Evolutionary conservation across 2,113 vertebrate genomes (phyloP), one percentile per base, ranked within the genome.

Genomic region (Pitta sordida): DNA sequence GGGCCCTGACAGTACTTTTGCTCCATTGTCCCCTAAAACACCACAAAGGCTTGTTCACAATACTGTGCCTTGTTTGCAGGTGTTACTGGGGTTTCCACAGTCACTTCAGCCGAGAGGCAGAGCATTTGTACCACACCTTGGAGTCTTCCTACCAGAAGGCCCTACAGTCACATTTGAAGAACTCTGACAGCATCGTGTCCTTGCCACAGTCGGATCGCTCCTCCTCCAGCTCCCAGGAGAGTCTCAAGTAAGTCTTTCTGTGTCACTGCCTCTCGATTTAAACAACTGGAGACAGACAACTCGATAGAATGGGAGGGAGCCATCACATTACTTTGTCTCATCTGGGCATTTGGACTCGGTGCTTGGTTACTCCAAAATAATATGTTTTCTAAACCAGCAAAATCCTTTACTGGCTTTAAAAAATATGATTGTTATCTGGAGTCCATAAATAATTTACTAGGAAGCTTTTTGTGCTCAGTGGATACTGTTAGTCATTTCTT

Each of bases 1-100:
- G 56, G 36, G 7, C 59, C 69, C 34, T 75, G 59, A 14, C 67
- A 59, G 48, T 74, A 23, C n/a, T 39, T 56, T 41, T 51, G 74
- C 23, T 29, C 46, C 39, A 7, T 39, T 75, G 64, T 12, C 36
- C 22, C 13, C 37, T 46, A 8, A 63, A 83, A 24, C 3, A 2
- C 0, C 1, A 7, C 36, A 9, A 21, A 51, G 37, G n/a, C 26
- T 11, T 29, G 20, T 39, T 91, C 49, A 29, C 55, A 15, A 48
- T 51, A 3, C 55, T 65, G n/a, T 62, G 24, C 48, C 21, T 89
- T 69, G 7, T 82, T 94, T 91, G 49, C 86, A 99, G 99, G 94
- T 99, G 99, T 96, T 99, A 99, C 67, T 99, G 99, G 99, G 98
- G 99, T 79, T 99, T 99, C 97, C 99, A 99, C 46, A 98, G 98